A percentile compares a stretch with the other conserved stretches of the same genome.
Evolutionary conservation across 2,797 vertebrate species (phyloP).

Genomic region (Sebastes alutus): DNA sequence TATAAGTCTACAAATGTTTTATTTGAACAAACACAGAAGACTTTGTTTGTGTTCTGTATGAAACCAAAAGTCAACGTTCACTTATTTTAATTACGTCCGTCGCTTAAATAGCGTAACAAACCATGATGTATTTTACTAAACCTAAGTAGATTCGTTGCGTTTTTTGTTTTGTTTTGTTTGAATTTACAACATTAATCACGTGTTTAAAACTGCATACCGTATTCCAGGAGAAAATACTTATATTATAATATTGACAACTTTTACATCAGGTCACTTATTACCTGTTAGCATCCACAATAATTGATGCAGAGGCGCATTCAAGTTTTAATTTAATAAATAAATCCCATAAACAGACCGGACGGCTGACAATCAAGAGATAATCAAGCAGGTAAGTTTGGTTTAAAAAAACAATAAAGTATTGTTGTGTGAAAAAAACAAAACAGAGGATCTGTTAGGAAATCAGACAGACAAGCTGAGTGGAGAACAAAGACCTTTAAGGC

Average conservation of each 20-base stretch:
- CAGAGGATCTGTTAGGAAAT: conserved; percentile 11
- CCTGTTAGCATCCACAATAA: neutral
- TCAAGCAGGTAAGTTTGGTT: neutral
- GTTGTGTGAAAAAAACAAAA: neutral
- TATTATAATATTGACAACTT: neutral
- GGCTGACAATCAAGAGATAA: neutral
- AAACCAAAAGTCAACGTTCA: no score
- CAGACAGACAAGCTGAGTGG: conserved; percentile 35
- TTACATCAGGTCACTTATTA: neutral
- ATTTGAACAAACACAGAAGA: no score
- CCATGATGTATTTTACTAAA: no score
- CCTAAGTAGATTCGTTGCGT: no score
- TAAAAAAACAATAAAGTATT: neutral
- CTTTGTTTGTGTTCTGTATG: no score
- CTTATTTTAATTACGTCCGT: no score
- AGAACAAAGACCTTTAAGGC: conserved; percentile 53
- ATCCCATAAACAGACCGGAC: neutral
- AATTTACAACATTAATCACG: no score
- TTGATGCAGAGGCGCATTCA: neutral
- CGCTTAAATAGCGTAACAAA: no score
- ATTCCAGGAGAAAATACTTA: no score
- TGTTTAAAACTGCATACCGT: no score
- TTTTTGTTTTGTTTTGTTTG: no score
- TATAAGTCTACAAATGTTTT: neutral
- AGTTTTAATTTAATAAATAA: neutral